A percentile compares a stretch with the other conserved stretches of the same genome.
These are phyloP conservation scores for Hydra vulgaris DNA, from an alignment of 30 jellyfish, hydroid and myxozoan genomes.

Conservation along the genomic window DNA sequence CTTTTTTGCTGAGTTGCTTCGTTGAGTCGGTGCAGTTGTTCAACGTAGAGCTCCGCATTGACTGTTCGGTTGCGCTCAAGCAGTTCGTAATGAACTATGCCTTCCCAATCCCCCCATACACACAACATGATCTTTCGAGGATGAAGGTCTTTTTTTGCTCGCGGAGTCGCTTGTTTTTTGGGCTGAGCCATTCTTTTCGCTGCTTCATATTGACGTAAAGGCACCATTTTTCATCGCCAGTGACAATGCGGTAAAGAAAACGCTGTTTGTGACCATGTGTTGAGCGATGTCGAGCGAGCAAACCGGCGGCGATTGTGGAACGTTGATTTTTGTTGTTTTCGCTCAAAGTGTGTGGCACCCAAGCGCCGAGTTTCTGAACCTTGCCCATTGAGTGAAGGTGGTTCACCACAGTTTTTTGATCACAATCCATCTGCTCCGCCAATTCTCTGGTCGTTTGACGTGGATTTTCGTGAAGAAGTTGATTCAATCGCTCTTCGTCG, in stretches of 20 bases:
- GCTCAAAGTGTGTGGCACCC: neutral
- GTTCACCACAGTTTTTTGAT: neutral
- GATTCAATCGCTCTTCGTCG: neutral
- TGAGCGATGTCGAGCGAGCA: neutral
- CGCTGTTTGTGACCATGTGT: neutral
- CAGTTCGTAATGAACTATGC: neutral
- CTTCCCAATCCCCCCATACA: neutral
- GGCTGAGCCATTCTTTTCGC: too few relatives aligned
- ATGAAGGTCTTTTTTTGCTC: neutral
- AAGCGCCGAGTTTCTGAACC: neutral
- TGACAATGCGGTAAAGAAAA: neutral
- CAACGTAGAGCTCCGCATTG: neutral
- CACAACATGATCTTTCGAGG: neutral
- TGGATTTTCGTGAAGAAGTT: neutral
- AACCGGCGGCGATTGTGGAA: neutral
- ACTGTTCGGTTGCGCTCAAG: neutral
- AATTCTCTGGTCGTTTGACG: neutral
- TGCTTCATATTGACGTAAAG: too few relatives aligned
- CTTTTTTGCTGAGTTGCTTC: neutral
- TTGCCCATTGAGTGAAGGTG: neutral
- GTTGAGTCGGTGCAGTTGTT: neutral
- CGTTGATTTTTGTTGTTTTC: neutral
- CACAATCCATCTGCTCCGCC: neutral
- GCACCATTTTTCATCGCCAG: too few relatives aligned
- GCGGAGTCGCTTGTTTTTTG: too few relatives aligned